Evolutionary conservation across 37 sponge, comb jelly and placozoan genomes (phyloP).

Genomic region (Ephydatia muelleri): DNA sequence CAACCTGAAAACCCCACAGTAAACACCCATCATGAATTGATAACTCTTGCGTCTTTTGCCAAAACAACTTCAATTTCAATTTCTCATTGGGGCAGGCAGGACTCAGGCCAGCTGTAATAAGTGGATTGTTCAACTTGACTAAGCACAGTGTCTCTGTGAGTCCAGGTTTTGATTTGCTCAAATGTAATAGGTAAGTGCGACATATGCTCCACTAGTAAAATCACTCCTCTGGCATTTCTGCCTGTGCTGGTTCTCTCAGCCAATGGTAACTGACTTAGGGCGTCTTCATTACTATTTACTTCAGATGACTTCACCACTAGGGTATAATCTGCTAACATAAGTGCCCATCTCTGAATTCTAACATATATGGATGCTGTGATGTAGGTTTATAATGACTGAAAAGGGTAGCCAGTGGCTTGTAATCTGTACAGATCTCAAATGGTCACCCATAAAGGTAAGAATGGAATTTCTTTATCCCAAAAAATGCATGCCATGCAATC

Average conservation of each 20-base stretch:
- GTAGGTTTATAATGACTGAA: not conserved
- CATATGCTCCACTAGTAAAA: conserved; percentile 8
- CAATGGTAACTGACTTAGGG: conserved; percentile 20
- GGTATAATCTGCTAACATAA: conserved; percentile 18
- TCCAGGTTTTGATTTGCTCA: conserved; percentile 6
- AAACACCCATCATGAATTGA: too few species aligned
- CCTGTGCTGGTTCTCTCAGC: not conserved
- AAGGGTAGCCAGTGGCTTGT: conserved; percentile 33
- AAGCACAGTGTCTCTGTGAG: conserved; percentile 13
- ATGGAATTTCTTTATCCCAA: conserved; percentile 20
- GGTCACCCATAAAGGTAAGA: not conserved
- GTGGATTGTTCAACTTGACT: conserved; percentile 3
- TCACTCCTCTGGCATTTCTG: not conserved
- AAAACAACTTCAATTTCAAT: not conserved
- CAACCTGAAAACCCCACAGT: not conserved
- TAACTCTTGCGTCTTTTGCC: not conserved
- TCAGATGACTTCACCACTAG: not conserved
- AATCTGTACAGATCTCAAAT: conserved; percentile 29
- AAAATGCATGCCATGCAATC: not conserved
- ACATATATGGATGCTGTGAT: conserved; percentile 14
- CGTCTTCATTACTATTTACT: conserved; percentile 12
- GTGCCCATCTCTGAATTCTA: too few species aligned
- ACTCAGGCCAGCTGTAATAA: conserved; percentile 3
- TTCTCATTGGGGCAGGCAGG: not conserved
- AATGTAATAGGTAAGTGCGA: conserved; percentile 15